Evolutionary conservation across 2,888 invertebrate species (phyloP), one percentile per base, ranked within the genome.

Genomic region (Protophormia terraenovae): DNA sequence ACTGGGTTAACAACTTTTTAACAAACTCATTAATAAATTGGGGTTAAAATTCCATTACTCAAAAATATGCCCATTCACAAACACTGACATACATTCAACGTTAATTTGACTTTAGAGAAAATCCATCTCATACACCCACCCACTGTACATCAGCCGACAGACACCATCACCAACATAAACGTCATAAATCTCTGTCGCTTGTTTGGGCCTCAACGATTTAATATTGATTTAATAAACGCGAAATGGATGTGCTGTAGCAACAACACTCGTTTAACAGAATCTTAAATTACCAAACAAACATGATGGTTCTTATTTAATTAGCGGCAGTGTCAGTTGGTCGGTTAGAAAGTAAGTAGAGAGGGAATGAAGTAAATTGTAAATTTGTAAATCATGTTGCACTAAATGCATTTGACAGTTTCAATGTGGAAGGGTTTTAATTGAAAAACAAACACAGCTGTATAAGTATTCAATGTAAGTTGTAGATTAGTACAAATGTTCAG

Each of bases 1-100:
- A 81, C 19, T 77, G 53, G 71, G 76, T 66, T 80, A 84, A 72
- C 58, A 76, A 27, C 55, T 29, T 80, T 82, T 80, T 64, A 60
- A 64, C 79, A 66, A 66, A 87, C 81, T 85, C 87, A 86, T 88
- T 88, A 88, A 88, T 86, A 88, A 88, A 83, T 86, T 87, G 86
- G 87, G 87, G 86, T 87, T 88, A 87, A 87, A 86, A 86, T 86
- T 84, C 76, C 84, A 86, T 84, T 86, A 82, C 66, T 82, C 76
- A 60, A 80, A 60, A 64, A 38, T 75, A 8, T 41, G 67, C 12
- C 50, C 71, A 14, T 38, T 22, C 29, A 45, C 35, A 16, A 76
- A 27, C 6, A 64, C 41, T 53, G 45, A 35, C 29, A 53, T n/a
- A 67, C 29, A 38, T 29, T 27, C 16, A 69, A 41, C 29, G 5